Conservation (phyloP, 2,113 vertebrate species). For the Dicaeum eximium region DNA sequence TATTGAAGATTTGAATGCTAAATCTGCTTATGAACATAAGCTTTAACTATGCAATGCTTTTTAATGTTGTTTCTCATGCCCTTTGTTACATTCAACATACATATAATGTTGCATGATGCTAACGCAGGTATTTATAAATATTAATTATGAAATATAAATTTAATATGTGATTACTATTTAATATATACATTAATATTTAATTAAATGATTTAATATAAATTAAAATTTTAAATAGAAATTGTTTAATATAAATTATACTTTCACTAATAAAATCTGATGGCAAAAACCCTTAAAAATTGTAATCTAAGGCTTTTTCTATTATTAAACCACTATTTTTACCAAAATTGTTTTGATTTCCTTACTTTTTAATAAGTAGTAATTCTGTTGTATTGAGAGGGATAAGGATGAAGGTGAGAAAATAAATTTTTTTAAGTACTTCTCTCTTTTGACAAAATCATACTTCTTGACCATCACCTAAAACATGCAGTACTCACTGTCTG, state of each 20-base stretch:
- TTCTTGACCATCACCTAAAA: background rate
- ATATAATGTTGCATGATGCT: background rate
- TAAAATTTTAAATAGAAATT: too few species aligned
- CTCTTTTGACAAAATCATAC: background rate
- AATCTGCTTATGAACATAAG: background rate
- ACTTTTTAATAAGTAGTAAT: background rate
- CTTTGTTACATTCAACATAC: background rate
- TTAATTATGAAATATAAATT: background rate
- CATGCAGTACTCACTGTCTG: fast-evolving
- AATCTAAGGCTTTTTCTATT: background rate
- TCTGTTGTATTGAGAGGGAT: background rate
- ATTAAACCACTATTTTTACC: background rate
- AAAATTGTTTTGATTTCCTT: background rate
- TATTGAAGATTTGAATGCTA: background rate
- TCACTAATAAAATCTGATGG: background rate
- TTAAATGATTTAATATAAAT: too few species aligned
- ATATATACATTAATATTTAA: too few species aligned
- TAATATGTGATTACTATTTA: too few species aligned
- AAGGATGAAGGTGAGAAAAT: background rate
- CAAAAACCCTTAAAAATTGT: background rate
- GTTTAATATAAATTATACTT: background rate
- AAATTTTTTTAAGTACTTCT: background rate
- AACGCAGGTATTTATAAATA: background rate
- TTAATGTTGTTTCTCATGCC: background rate
- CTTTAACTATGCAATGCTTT: background rate